Percentiles rank a stretch among this genome's conserved stretches.
These are phyloP conservation scores for Hymenopus coronatus DNA, from an alignment of 2,888 invertebrate genomes.

Conservation along the genomic window DNA sequence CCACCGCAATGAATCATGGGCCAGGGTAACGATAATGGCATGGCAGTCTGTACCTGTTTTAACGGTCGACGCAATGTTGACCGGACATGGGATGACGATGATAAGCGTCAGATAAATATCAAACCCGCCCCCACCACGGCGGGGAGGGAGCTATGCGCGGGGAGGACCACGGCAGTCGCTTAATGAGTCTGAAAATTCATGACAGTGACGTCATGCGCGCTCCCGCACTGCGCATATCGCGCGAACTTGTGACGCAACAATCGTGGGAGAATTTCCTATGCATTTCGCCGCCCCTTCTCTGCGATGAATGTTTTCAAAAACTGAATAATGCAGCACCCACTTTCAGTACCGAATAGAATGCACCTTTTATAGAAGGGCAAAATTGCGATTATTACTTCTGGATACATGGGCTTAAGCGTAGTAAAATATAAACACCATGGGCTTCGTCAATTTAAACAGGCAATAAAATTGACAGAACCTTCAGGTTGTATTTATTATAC, in stretches of 20 bases:
- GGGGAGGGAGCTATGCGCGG: not conserved
- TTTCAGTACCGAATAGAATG: not conserved
- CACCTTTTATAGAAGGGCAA: not conserved
- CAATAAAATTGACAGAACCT: too few species aligned
- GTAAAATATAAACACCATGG: too few species aligned
- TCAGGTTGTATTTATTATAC: too few species aligned
- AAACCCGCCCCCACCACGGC: not conserved
- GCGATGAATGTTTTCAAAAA: not conserved
- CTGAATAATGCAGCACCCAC: not conserved
- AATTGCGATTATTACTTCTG: not conserved
- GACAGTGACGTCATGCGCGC: conserved; percentile 8
- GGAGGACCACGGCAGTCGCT: not conserved
- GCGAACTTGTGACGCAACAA: not conserved
- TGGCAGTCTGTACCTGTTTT: conserved; percentile 15
- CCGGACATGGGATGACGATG: conserved; percentile 14
- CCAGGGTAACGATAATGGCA: conserved; percentile 11
- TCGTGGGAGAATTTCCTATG: not conserved
- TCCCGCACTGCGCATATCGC: not conserved
- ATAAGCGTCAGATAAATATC: conserved; percentile 17
- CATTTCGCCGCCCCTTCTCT: not conserved
- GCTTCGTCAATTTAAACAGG: too few species aligned
- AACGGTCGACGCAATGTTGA: conserved; percentile 7
- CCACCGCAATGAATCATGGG: conserved; percentile 12
- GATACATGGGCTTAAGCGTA: not conserved
- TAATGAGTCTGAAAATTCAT: conserved; percentile 17